Evolutionary conservation across 2,113 vertebrate species (phyloP).

Genomic region (Arothron firmamentum): DNA sequence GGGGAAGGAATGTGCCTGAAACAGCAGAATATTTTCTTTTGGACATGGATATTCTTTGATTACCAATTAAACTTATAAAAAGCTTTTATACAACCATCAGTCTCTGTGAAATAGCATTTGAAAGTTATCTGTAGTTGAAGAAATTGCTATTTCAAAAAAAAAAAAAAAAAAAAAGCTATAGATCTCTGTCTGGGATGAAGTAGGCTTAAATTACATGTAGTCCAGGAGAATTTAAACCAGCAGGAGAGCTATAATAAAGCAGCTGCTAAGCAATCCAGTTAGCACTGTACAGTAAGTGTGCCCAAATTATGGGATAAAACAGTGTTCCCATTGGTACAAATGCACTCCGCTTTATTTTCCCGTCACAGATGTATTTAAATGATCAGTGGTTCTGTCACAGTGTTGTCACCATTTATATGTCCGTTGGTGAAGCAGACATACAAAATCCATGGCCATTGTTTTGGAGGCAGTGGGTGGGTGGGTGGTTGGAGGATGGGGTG

Average conservation of each 20-base stretch:
- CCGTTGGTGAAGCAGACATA: constrained; percentile 36
- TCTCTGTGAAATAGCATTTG: constrained; percentile 45
- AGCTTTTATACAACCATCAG: constrained; percentile 37
- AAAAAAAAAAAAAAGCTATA: constrained; percentile 12
- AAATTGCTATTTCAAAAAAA: constrained; percentile 23
- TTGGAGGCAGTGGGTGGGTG: no score
- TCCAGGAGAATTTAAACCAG: constrained; percentile 58
- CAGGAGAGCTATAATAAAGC: constrained; percentile 32
- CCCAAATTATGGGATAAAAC: constrained; percentile 60
- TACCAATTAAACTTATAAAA: constrained; percentile 16
- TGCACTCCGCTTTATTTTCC: constrained; percentile 68
- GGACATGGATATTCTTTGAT: constrained; percentile 15
- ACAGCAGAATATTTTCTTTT: constrained; percentile 7
- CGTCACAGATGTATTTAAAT: constrained; percentile 71
- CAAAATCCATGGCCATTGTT: constrained; percentile 40
- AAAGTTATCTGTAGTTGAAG: constrained; percentile 40
- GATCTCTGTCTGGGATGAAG: constrained; percentile 56
- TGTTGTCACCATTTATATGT: constrained; percentile 31
- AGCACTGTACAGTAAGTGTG: constrained; percentile 52
- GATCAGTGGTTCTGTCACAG: constrained; percentile 41
- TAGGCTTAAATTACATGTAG: constrained; percentile 38
- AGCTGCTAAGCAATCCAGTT: constrained; percentile 68
- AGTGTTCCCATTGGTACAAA: constrained; percentile 47
- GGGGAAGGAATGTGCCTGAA: neutral
- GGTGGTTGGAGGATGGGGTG: no score